Evolutionary conservation across 2,888 invertebrate species (phyloP).

Genomic region (Erebia aethiops): DNA sequence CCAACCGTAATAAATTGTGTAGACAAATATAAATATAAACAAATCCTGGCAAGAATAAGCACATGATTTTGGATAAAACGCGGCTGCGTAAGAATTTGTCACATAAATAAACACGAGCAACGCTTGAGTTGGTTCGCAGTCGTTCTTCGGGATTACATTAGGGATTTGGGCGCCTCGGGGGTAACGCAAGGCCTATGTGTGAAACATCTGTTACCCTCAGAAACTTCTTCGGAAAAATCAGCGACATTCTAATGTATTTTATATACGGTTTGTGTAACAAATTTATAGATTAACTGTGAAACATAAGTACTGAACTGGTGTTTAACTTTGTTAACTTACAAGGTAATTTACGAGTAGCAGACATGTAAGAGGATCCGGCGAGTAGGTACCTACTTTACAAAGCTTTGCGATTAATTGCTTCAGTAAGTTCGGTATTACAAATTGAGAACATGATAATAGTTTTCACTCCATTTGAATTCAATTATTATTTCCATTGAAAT

Average conservation of each 20-base stretch:
- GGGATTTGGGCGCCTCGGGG: constrained; percentile 69
- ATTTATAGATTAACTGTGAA: constrained; percentile 30
- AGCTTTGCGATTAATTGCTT: constrained; percentile 17
- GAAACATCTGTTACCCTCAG: constrained; percentile 78
- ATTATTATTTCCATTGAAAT: background rate
- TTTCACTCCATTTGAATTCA: background rate
- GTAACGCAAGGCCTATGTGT: constrained; percentile 61
- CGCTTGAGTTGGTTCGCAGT: constrained; percentile 73
- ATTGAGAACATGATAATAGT: constrained; percentile 5
- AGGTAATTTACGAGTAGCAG: constrained; percentile 25
- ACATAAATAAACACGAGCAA: constrained; percentile 78
- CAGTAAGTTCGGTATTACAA: constrained; percentile 3
- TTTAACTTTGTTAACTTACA: constrained; percentile 25
- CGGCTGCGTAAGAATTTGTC: constrained; percentile 77
- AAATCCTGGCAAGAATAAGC: constrained; percentile 57
- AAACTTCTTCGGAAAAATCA: constrained; percentile 58
- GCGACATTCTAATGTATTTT: constrained; percentile 21
- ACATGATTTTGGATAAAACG: constrained; percentile 70
- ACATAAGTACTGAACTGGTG: constrained; percentile 30
- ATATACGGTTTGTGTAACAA: constrained; percentile 20
- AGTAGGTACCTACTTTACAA: constrained; percentile 7
- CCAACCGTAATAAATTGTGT: constrained; percentile 26
- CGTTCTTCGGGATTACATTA: constrained; percentile 75
- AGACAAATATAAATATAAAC: constrained; percentile 44
- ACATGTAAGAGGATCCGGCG: constrained; percentile 20